Evolutionary conservation across 2,888 invertebrate species (phyloP).

Genomic region (Apomyelois bistriatella): DNA sequence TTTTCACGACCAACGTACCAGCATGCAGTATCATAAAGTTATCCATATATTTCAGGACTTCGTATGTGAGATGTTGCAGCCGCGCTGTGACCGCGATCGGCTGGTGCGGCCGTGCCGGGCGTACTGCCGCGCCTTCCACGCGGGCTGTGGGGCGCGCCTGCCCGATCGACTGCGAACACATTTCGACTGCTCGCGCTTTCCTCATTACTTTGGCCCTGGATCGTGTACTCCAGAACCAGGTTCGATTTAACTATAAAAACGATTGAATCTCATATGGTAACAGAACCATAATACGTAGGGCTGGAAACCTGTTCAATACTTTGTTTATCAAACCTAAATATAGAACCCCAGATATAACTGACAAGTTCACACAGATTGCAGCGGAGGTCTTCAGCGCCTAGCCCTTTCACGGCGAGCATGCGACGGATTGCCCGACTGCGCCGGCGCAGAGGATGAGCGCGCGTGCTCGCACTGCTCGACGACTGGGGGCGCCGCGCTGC

Average conservation of each 20-base stretch:
- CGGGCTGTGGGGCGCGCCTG: constrained; percentile 88
- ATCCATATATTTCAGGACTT: constrained; percentile 79
- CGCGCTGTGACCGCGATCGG: constrained; percentile 83
- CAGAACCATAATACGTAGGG: too few species aligned
- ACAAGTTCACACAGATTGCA: constrained; percentile 80
- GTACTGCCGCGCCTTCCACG: constrained; percentile 91
- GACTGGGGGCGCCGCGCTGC: constrained; percentile 81
- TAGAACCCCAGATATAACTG: too few species aligned
- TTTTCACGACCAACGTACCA: too few species aligned
- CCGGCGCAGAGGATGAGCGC: constrained; percentile 90
- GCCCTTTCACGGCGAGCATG: constrained; percentile 89
- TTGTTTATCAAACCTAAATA: too few species aligned
- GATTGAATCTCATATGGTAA: too few species aligned
- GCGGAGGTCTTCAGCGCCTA: constrained; percentile 84
- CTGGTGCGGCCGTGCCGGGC: constrained; percentile 87
- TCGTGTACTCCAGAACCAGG: constrained; percentile 89
- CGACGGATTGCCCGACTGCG: constrained; percentile 92
- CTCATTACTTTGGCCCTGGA: constrained; percentile 87
- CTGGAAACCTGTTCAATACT: too few species aligned
- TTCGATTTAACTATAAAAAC: constrained; percentile 30
- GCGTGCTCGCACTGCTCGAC: constrained; percentile 88
- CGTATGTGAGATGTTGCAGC: constrained; percentile 92
- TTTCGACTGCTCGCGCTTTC: constrained; percentile 89
- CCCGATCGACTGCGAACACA: constrained; percentile 84
- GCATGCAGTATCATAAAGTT: too few species aligned